phyloP scores from a whole-genome alignment of 2,888 invertebrate species.

The Liodrosophila aerea region DNA sequence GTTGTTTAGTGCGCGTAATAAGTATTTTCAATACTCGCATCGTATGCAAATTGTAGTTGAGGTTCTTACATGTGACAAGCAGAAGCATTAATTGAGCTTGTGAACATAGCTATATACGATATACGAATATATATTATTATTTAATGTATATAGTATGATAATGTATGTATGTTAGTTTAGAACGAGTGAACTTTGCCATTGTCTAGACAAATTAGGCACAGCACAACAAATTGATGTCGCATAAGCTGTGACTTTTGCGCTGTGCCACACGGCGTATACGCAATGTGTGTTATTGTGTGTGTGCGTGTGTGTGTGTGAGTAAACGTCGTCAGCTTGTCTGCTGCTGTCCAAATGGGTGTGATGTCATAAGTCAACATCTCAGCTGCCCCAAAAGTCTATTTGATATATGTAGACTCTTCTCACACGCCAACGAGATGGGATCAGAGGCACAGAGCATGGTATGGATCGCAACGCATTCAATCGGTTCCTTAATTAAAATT shows the following conservation, averaged over 20 bases:
- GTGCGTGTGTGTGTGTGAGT: conserved; percentile 15
- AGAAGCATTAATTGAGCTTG: conserved; percentile 62
- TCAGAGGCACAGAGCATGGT: not conserved
- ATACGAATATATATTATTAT: conserved; percentile 10
- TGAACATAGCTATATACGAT: conserved; percentile 32
- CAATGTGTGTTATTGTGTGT: conserved; percentile 45
- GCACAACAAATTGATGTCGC: conserved; percentile 45
- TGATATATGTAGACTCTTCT: conserved; percentile 18
- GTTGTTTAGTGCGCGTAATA: conserved; percentile 27
- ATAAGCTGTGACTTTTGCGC: conserved; percentile 43
- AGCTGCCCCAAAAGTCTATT: conserved; percentile 52
- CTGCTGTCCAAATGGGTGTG: conserved; percentile 56
- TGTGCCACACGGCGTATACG: conserved; percentile 61
- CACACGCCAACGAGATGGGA: too few species aligned
- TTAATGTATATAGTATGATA: conserved; percentile 27
- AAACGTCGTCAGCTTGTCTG: conserved; percentile 62
- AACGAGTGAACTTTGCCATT: conserved; percentile 68
- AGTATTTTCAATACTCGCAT: conserved; percentile 4
- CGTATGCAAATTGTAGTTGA: conserved; percentile 11
- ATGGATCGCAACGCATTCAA: conserved; percentile 38
- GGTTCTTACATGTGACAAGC: conserved; percentile 52
- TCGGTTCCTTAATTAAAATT: conserved; percentile 75
- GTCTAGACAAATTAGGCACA: conserved; percentile 75
- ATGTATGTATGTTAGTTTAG: conserved; percentile 3
- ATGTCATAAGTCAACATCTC: conserved; percentile 79